Conservation (phyloP, 2,888 invertebrate species). For the Apotomis betuletana region DNA sequence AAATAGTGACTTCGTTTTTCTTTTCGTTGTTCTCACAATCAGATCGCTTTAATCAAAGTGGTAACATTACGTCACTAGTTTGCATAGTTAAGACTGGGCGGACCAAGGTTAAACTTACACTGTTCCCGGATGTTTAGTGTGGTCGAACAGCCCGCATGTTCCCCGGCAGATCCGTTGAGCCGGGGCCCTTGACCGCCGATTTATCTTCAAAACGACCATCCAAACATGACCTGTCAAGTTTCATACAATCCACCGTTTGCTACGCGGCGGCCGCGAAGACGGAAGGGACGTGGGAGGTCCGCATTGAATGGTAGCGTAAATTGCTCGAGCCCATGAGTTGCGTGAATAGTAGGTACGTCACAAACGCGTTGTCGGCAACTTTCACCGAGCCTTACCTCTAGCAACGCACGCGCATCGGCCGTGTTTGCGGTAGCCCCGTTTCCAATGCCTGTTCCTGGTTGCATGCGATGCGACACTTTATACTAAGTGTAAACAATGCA, state of each 20-base stretch:
- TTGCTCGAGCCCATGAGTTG: conserved; percentile 65
- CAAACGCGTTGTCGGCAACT: conserved; percentile 79
- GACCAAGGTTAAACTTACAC: conserved; percentile 34
- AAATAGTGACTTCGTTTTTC: too few relatives aligned
- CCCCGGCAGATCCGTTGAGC: conserved; percentile 58
- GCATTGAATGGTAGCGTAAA: conserved; percentile 65
- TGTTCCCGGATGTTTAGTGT: conserved; percentile 64
- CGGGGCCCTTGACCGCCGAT: conserved; percentile 65
- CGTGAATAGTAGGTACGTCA: conserved; percentile 61
- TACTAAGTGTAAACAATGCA: conserved; percentile 10
- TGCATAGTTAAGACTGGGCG: not conserved
- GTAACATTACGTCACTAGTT: not conserved
- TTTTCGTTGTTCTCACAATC: too few relatives aligned
- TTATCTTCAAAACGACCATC: conserved; percentile 63
- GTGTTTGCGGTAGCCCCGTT: conserved; percentile 50
- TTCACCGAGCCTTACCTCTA: conserved; percentile 67
- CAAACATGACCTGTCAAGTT: conserved; percentile 54
- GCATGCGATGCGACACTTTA: conserved; percentile 37
- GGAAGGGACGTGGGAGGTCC: conserved; percentile 57
- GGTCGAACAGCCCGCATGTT: conserved; percentile 65
- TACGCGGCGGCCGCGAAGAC: conserved; percentile 55
- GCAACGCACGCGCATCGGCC: conserved; percentile 50
- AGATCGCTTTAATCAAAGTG: too few relatives aligned
- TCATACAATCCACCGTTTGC: conserved; percentile 34
- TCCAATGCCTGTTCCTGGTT: conserved; percentile 46